phyloP scores from a whole-genome alignment of 2,797 vertebrate genomes.

The Poeciliopsis turneri region DNA sequence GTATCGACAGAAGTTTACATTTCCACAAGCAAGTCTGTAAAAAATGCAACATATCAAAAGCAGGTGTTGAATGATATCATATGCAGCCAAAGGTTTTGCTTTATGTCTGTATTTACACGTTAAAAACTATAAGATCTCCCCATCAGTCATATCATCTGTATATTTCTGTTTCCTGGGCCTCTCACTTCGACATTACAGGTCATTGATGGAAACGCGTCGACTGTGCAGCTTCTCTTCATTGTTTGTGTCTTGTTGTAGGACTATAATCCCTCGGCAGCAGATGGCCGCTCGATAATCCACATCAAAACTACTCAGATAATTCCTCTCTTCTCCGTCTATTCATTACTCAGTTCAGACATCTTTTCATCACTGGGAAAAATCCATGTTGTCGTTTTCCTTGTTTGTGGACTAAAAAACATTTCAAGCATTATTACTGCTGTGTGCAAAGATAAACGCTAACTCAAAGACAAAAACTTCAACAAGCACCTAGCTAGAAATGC shows the following conservation, averaged over 20 bases:
- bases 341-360: conserved; percentile 36
- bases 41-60: conserved; percentile 8
- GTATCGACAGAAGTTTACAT: not conserved
- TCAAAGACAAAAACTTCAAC: not conserved
- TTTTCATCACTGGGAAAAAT: conserved; percentile 17
- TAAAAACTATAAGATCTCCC: not conserved
- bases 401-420: not conserved
- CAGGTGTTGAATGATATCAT: not conserved
- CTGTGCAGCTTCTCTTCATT: conserved; percentile 22
- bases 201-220: not conserved
- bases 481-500: not conserved
- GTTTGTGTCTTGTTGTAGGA: conserved; percentile 47
- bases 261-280: conserved; percentile 73
- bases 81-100: not conserved
- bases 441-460: not conserved
- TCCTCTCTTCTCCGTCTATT: conserved; percentile 52
- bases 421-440: not conserved
- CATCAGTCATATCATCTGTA: not conserved
- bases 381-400: conserved; percentile 19
- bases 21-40: not conserved
- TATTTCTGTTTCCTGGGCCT: not conserved
- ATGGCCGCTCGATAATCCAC: conserved; percentile 72
- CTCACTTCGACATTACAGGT: not conserved
- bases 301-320: conserved; percentile 66
- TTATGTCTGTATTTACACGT: not conserved